Evolutionary conservation across 2,888 invertebrate genomes (phyloP), one percentile per base, ranked within the genome.

Genomic region (Cheilosia soror): DNA sequence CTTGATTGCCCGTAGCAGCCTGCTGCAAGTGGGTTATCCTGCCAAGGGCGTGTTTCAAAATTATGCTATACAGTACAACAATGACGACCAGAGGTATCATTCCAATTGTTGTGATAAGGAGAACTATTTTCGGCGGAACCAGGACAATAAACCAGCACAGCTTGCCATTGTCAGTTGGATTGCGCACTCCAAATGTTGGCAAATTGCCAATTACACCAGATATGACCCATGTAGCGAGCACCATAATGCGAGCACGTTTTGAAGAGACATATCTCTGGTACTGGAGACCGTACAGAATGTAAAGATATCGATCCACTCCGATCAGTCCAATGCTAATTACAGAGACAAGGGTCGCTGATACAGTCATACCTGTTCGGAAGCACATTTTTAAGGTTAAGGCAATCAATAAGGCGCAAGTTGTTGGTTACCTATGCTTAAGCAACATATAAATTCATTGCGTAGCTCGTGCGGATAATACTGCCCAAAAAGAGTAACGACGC

Each of bases 271-370:
- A 94, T 73, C 93, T 92, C 89, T 94, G 94, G 88, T 95, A 95
- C 89, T 94, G 93, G 15, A 95, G 89, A 0, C 95, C 95, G 88
- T 95, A 94, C 0, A 95, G 90, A 57, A 95, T 95, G 89, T 94
- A 95, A 55, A 95, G 93, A 88, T 94, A 95, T 37, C 95, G 92
- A 88, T 95, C 95, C 0, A 95, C 91, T 2, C 94, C 95, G 33
- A 95, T 94, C 9, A 95, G 90, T 0, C 94, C 94, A 4, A 95
- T 94, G 62, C 94, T 95, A 90, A 94, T 94, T 79, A 95, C 94
- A 0, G 95, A 95, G 9, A 94, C 94, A 89, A 95, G 91, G 0
- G 94, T 94, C 47, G 94, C 94, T 76, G 94, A 94, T n/a, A 94
- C 94, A 63, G 95, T 93, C 93, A 94, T 92, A 68, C 95, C 95